Evolutionary conservation across 2,888 invertebrate species (phyloP).

Genomic region (Oscheius sp.): DNA sequence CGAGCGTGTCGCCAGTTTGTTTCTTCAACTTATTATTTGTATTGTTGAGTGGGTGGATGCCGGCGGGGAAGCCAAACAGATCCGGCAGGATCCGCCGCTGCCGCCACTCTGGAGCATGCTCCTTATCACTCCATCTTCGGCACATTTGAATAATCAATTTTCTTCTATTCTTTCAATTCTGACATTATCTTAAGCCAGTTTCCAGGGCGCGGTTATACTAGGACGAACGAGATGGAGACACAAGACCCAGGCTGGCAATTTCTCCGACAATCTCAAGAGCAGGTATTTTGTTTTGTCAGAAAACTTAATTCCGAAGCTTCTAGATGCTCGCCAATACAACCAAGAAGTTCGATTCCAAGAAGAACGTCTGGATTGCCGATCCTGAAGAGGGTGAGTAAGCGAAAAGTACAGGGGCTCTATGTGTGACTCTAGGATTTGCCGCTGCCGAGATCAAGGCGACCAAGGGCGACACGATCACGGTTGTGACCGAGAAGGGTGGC

Average conservation of each 20-base stretch:
- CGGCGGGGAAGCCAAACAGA: conserved; percentile 37
- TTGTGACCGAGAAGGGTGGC: conserved; percentile 87
- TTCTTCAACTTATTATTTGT: conserved; percentile 43
- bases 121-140: conserved; percentile 37
- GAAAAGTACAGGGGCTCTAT: neutral
- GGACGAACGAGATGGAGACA: conserved; percentile 35
- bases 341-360: conserved; percentile 86
- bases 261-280: conserved; percentile 69
- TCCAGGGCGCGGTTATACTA: conserved; percentile 30
- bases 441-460: conserved; percentile 94
- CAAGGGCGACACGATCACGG: conserved; percentile 96
- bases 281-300: conserved; percentile 48
- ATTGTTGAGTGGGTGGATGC: conserved; percentile 42
- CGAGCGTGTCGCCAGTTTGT: conserved; percentile 40
- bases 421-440: conserved; percentile 86
- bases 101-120: conserved; percentile 27
- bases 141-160: conserved; percentile 25
- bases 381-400: conserved; percentile 88
- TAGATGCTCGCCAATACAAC: conserved; percentile 65
- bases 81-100: conserved; percentile 37
- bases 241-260: conserved; percentile 73
- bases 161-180: neutral
- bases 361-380: conserved; percentile 98
- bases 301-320: neutral
- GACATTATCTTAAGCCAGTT: neutral